Evolutionary conservation across 2,888 invertebrate genomes (phyloP).

Genomic region (Dryobota labecula): DNA sequence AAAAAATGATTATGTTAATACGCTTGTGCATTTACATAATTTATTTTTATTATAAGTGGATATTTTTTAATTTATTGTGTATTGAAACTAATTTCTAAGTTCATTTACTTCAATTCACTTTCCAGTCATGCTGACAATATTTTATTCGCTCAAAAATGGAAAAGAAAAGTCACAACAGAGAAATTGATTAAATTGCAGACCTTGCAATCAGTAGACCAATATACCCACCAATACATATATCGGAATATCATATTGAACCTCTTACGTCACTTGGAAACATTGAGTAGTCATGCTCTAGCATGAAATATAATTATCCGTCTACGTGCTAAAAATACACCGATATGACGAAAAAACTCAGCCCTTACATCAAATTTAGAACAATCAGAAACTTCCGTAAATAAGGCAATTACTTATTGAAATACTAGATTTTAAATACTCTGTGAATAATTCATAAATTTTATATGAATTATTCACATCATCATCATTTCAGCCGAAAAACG

Average conservation of each 20-base stretch:
- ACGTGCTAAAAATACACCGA: not conserved
- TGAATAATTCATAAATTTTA: too few species aligned
- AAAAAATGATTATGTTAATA: too few species aligned
- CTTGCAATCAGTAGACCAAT: not conserved
- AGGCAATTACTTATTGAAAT: slow-evolving; percentile 20
- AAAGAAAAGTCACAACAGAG: not conserved
- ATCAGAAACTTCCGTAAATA: slow-evolving; percentile 28
- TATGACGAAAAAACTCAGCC: not conserved
- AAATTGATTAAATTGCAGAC: not conserved
- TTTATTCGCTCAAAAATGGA: not conserved
- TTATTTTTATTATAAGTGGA: not conserved
- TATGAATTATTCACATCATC: too few species aligned
- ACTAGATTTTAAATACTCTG: too few species aligned
- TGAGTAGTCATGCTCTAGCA: not conserved
- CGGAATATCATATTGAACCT: not conserved
- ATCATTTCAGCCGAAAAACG: too few species aligned
- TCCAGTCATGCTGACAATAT: not conserved
- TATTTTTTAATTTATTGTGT: slow-evolving; percentile 9
- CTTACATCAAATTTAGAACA: slow-evolving; percentile 12
- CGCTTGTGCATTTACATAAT: slow-evolving; percentile 4
- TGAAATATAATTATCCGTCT: not conserved
- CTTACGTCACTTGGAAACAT: not conserved
- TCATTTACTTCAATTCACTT: not conserved
- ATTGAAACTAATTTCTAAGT: not conserved
- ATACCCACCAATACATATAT: too few species aligned